Evolutionary conservation across 2,113 vertebrate genomes (phyloP).

Genomic region (Laterallus jamaicensis): DNA sequence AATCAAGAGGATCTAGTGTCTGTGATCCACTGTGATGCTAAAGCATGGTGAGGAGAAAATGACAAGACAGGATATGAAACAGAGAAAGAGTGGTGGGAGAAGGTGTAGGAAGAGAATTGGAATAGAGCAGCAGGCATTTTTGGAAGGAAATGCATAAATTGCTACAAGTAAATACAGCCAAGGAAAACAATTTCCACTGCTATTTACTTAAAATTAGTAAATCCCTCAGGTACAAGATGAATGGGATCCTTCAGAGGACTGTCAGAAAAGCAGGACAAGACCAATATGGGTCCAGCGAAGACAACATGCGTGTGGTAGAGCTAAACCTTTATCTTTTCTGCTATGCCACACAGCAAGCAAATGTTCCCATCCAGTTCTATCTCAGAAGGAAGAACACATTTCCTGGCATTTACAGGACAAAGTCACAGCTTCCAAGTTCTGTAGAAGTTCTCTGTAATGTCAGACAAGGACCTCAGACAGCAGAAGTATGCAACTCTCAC

Average conservation of each 20-base stretch:
- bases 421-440: neutral
- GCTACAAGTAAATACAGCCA: neutral
- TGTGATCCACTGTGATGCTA: neutral
- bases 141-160: neutral
- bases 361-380: neutral
- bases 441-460: neutral
- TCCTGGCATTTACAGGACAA: neutral
- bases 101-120: neutral
- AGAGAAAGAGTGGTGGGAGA: accelerated
- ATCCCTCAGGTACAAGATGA: neutral
- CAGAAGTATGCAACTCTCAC: neutral
- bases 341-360: neutral
- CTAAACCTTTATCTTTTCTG: neutral
- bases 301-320: neutral
- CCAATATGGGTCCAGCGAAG: neutral
- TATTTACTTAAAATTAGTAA: neutral
- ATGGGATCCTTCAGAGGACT: neutral
- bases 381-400: neutral
- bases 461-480: neutral
- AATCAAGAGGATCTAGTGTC: neutral
- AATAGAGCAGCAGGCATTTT: neutral
- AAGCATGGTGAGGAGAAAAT: neutral
- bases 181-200: neutral
- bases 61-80: neutral
- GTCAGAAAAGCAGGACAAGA: neutral